These are phyloP conservation scores for Loriculus beryllinus DNA, from an alignment of 2,797 vertebrate species.

Conservation along the genomic window DNA sequence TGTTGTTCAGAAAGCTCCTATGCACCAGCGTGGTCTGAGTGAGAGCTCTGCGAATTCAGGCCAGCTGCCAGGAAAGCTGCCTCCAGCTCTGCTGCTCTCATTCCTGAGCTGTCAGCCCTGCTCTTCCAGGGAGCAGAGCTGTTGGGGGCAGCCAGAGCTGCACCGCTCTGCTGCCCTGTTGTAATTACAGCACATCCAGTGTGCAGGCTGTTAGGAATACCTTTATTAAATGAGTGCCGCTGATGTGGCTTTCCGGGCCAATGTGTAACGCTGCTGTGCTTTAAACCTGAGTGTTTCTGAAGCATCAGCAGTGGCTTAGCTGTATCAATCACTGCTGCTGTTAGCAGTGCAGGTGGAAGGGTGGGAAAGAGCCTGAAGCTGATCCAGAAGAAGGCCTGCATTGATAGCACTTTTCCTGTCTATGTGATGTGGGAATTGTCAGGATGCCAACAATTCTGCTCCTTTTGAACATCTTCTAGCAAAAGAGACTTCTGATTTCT, in stretches of 20 bases:
- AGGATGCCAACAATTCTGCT: slow-evolving; percentile 36
- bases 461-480: slow-evolving; percentile 29
- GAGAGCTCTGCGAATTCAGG: not conserved
- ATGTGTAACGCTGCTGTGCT: fast-evolving
- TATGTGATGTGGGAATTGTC: slow-evolving; percentile 46
- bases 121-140: not conserved
- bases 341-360: slow-evolving; percentile 38
- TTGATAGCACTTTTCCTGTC: slow-evolving; percentile 9
- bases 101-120: not conserved
- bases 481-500: slow-evolving; percentile 16
- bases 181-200: not conserved
- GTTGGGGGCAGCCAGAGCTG: not conserved
- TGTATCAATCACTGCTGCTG: not conserved
- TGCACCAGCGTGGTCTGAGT: not conserved
- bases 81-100: slow-evolving; percentile 5
- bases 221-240: fast-evolving
- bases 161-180: not conserved
- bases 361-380: slow-evolving; percentile 39
- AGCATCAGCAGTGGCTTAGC: not conserved
- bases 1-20: not conserved
- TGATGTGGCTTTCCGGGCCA: not conserved
- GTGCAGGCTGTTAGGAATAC: not conserved
- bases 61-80: slow-evolving; percentile 50
- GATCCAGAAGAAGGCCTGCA: slow-evolving; percentile 58
- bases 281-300: not conserved